Evolutionary conservation across 2,113 vertebrate species (phyloP).

Genomic region (Plecturocebus donacophilus): DNA sequence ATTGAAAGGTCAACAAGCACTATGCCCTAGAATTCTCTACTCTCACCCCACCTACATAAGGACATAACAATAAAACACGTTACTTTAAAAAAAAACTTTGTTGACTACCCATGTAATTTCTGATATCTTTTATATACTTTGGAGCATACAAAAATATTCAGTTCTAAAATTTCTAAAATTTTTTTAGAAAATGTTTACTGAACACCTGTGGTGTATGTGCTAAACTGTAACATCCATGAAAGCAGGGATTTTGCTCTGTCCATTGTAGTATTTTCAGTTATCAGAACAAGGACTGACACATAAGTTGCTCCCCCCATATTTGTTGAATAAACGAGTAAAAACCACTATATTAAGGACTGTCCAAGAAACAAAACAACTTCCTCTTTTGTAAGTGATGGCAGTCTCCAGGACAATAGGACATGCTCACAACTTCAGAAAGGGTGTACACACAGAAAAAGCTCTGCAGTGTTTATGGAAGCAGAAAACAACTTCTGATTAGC

Average conservation of each 20-base stretch:
- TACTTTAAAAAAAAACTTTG: neutral
- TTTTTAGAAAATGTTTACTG: neutral
- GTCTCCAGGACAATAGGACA: neutral
- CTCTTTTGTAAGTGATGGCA: neutral
- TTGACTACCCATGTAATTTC: neutral
- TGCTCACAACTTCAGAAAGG: fast-evolving
- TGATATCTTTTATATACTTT: neutral
- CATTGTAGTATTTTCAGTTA: neutral
- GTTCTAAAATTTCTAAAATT: neutral
- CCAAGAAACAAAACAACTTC: neutral
- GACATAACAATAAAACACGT: neutral
- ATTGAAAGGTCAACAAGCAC: neutral
- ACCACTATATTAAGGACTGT: neutral
- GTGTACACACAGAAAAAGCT: fast-evolving
- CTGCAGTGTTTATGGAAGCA: neutral
- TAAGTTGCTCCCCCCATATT: neutral
- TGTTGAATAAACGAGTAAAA: neutral
- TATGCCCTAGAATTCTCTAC: neutral
- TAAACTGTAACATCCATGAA: neutral
- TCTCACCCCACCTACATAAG: neutral
- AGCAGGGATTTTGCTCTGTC: neutral
- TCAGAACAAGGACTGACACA: neutral
- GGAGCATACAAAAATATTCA: neutral
- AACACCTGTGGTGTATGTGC: neutral
- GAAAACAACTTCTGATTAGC: neutral